Conservation (phyloP, 2,888 invertebrate genomes). For the Vanessa cardui region DNA sequence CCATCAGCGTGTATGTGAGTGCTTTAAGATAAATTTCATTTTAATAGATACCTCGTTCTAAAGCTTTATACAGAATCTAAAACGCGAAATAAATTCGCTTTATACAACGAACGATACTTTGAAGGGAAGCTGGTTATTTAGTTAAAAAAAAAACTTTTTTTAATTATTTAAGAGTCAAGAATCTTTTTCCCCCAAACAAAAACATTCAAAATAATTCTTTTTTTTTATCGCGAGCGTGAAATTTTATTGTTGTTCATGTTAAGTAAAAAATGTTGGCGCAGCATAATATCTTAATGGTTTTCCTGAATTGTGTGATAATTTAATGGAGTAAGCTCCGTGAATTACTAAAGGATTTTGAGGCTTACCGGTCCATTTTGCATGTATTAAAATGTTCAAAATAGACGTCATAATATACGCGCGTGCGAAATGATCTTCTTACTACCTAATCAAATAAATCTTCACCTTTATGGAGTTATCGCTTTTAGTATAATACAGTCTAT, state of each 20-base stretch:
- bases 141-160: conserved; percentile 23
- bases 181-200: conserved; percentile 36
- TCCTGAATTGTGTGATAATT: conserved; percentile 47
- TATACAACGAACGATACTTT: conserved; percentile 22
- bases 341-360: conserved; percentile 45
- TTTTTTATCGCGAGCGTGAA: conserved; percentile 41
- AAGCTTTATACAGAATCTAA: conserved; percentile 22
- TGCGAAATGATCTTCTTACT: conserved; percentile 22
- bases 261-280: conserved; percentile 46
- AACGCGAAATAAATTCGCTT: conserved; percentile 26
- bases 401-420: conserved; percentile 30
- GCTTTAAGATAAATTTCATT: conserved; percentile 38
- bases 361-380: conserved; percentile 45
- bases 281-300: conserved; percentile 47
- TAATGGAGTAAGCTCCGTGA: conserved; percentile 43
- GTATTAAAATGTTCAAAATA: conserved; percentile 42
- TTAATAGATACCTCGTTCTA: conserved; percentile 24
- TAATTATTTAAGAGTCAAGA: conserved; percentile 32
- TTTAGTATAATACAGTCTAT: conserved; percentile 25
- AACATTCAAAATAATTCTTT: conserved; percentile 42
- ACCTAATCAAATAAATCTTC: conserved; percentile 33
- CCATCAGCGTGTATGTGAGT: conserved; percentile 24
- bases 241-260: conserved; percentile 44
- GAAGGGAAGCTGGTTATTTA: conserved; percentile 21
- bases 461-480: conserved; percentile 31